These are phyloP conservation scores for Mercenaria mercenaria DNA, from an alignment of 1,140 invertebrate genomes.

Conservation along the genomic window DNA sequence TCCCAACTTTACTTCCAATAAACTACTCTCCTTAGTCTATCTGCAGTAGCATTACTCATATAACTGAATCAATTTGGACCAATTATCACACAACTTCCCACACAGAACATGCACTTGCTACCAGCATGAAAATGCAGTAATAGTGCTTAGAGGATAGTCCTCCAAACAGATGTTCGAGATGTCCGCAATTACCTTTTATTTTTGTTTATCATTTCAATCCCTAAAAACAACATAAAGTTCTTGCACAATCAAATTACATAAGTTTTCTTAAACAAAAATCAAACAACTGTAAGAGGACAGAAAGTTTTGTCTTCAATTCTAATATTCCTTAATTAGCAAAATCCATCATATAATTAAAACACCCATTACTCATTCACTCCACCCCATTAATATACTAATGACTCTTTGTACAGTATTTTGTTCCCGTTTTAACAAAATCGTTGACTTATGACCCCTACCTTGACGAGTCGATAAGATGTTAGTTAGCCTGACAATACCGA, in stretches of 20 bases:
- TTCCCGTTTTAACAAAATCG: slow-evolving; percentile 3
- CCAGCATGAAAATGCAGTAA: no score
- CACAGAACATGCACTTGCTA: background rate
- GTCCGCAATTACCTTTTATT: no score
- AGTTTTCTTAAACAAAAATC: no score
- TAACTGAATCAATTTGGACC: background rate
- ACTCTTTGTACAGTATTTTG: background rate
- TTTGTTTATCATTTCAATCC: no score
- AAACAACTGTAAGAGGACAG: no score
- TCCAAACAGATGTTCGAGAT: no score
- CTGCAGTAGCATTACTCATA: background rate
- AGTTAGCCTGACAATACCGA: background rate
- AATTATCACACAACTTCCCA: background rate
- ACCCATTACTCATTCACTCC: slow-evolving; percentile 9
- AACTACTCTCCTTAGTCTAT: no score
- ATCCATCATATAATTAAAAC: slow-evolving; percentile 13
- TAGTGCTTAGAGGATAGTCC: no score
- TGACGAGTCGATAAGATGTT: background rate
- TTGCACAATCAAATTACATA: no score
- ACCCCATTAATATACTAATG: background rate
- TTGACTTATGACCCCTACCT: background rate
- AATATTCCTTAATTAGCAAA: background rate
- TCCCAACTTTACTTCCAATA: no score
- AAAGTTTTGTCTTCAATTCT: no score
- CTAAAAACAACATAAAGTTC: no score